Evolutionary conservation across 2,888 invertebrate species (phyloP).

Genomic region (Scelioninae gen. 2): DNA sequence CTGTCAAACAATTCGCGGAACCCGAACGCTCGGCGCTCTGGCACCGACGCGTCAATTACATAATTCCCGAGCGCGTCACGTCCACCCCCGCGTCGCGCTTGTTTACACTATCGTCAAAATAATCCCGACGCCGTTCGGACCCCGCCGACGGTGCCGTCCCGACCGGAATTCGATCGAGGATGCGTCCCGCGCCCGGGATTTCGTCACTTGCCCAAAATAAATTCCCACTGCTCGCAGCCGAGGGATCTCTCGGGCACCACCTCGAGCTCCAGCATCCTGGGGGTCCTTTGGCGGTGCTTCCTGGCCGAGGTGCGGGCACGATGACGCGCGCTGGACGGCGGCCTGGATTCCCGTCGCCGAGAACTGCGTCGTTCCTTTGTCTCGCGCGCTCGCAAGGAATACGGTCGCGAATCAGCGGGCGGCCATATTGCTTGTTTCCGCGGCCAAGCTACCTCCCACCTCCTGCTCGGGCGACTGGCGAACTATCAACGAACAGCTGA

Average conservation of each 20-base stretch:
- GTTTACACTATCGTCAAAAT: constrained; percentile 71
- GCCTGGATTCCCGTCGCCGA: constrained; percentile 63
- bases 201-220: constrained; percentile 89
- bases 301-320: constrained; percentile 45
- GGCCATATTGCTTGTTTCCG: constrained; percentile 75
- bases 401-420: constrained; percentile 71
- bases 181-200: constrained; percentile 31
- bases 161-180: too few species aligned
- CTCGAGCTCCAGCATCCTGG: constrained; percentile 94
- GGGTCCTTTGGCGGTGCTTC: constrained; percentile 49
- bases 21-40: constrained; percentile 24
- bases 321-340: constrained; percentile 63
- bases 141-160: not conserved
- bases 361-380: constrained; percentile 71
- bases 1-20: constrained; percentile 1
- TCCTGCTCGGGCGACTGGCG: constrained; percentile 65
- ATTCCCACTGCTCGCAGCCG: constrained; percentile 98
- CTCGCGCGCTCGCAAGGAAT: constrained; percentile 64
- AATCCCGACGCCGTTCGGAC: constrained; percentile 59
- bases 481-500: constrained; percentile 75
- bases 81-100: constrained; percentile 64
- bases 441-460: constrained; percentile 59
- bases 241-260: constrained; percentile 96
- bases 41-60: constrained; percentile 63
- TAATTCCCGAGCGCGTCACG: constrained; percentile 62